These are phyloP conservation scores for Theodoxus fluviatilis DNA, from an alignment of 2,888 invertebrate genomes.

Conservation along the genomic window DNA sequence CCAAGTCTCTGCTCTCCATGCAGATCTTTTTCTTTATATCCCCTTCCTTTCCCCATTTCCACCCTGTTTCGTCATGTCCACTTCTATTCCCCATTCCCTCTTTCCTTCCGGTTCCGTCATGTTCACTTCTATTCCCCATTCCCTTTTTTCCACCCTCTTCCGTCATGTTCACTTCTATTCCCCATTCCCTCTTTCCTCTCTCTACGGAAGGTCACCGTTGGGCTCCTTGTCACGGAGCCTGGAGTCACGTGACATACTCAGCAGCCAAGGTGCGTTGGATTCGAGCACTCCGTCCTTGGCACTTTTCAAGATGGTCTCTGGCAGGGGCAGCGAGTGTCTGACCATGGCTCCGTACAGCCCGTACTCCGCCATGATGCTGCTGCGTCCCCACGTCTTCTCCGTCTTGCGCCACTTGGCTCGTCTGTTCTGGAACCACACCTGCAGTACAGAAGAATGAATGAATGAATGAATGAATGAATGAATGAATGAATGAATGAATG, in stretches of 20 bases:
- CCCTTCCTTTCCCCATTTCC: no score
- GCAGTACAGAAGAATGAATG: no score
- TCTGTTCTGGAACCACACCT: slow-evolving; percentile 99
- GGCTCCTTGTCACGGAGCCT: no score
- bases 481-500: no score
- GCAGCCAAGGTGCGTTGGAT: slow-evolving; percentile 93
- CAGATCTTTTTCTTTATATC: no score
- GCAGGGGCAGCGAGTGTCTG: slow-evolving; percentile 95
- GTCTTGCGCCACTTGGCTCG: slow-evolving; percentile 99
- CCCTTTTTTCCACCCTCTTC: neutral
- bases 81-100: slow-evolving; percentile 4
- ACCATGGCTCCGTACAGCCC: slow-evolving; percentile 99
- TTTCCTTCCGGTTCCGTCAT: no score
- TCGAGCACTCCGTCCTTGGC: slow-evolving; percentile 88
- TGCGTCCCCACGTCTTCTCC: slow-evolving; percentile 99
- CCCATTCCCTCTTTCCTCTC: neutral
- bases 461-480: no score
- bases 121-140: slow-evolving; percentile 1
- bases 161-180: slow-evolving; percentile 9
- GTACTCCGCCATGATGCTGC: slow-evolving; percentile 99
- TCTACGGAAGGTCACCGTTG: no score
- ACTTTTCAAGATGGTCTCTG: slow-evolving; percentile 97
- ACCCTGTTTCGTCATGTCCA: no score
- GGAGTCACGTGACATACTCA: no score
- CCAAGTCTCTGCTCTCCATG: no score